Evolutionary conservation across 2,113 vertebrate genomes (phyloP).

Genomic region (Myotis lucifugus): DNA sequence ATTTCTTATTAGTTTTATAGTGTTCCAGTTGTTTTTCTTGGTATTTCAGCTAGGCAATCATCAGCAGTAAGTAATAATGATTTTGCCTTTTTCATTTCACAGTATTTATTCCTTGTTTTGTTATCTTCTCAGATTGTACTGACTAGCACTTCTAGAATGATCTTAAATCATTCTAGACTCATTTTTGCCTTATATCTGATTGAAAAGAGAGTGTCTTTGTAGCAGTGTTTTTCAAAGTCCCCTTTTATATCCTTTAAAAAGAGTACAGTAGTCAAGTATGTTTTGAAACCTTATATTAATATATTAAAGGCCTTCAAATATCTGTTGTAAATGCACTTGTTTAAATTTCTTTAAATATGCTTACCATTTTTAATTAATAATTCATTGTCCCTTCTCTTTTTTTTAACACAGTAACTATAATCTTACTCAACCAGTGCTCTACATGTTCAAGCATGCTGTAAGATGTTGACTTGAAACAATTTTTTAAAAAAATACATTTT

Average conservation of each 20-base stretch:
- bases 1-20: not conserved
- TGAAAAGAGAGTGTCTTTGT: slow-evolving; percentile 12
- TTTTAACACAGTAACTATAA: not conserved
- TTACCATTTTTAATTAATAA: slow-evolving; percentile 10
- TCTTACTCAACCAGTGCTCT: not conserved
- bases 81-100: slow-evolving; percentile 8
- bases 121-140: not conserved
- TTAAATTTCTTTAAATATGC: not conserved
- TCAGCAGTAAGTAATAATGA: not conserved
- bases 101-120: not conserved
- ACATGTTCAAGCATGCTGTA: not conserved
- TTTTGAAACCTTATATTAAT: not conserved
- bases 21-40: not conserved
- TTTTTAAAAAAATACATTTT: too few relatives aligned
- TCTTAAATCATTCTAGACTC: not conserved
- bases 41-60: not conserved
- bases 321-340: not conserved
- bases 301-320: not conserved
- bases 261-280: not conserved
- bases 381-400: not conserved
- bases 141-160: not conserved
- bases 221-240: not conserved
- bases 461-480: not conserved
- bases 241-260: slow-evolving; percentile 15
- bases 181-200: not conserved